Evolutionary conservation across 2,797 vertebrate species (phyloP), one percentile per base, ranked within the genome.

Genomic region (Pampus argenteus): DNA sequence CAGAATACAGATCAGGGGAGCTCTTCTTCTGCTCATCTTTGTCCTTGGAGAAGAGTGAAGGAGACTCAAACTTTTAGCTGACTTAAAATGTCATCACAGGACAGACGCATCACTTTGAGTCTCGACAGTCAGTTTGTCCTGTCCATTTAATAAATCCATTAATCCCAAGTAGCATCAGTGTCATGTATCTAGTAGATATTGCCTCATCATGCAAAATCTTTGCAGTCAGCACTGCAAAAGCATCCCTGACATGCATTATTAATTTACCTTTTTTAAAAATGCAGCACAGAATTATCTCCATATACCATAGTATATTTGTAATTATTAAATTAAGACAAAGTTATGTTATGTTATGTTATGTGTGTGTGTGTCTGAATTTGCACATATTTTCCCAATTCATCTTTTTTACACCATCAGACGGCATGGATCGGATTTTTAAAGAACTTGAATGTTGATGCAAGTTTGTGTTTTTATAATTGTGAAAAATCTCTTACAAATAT

Each of bases 1-100:
- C 59, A 25, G 88, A 91, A 91, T 91, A 88, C 90, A 85, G 84
- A 91, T 91, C 86, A 91, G 82, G 69, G 31, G 42, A 64, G 64
- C 54, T 47, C 73, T 52, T 73, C 71, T 49, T 38, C 57, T 72
- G 38, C 71, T 82, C n/a, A 9, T 47, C 18, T 86, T 81, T 76
- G 86, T 83, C 90, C 90, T 91, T 91, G 86, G 76, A 72, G 66
- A 59, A 54, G 58, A 56, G 58, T 56, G 56, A 76, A 78, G 69
- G 70, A 77, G 71, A 81, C 5, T 29, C 6, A 14, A 65, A 82
- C 71, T 76, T 87, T 64, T 38, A 6, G 26, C 38, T 57, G 42
- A n/a, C 11, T 42, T 61, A 5, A 14, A 61, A 14, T 25, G 14
- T 40, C 25, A 57, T 61, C 63, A 52, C 17, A 20, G 40, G 42